Evolutionary conservation across 2,888 invertebrate genomes (phyloP).

Genomic region (Cyaniris semiargus): DNA sequence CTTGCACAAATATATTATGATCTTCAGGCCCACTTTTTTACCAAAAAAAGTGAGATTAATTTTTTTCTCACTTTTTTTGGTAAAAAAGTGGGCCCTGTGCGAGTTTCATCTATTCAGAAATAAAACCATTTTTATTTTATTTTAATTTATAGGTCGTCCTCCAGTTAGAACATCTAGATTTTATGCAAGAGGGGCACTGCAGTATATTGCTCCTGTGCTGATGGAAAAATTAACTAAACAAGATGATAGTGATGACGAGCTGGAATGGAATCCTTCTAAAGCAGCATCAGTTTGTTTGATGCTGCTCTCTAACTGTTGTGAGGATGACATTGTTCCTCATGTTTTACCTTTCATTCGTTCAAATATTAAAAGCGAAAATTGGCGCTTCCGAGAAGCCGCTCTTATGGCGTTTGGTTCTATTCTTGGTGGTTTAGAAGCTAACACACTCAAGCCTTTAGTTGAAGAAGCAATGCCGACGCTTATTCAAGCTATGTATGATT

Average conservation of each 20-base stretch:
- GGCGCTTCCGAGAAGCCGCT: conserved; percentile 97
- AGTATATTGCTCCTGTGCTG: conserved; percentile 95
- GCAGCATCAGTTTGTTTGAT: conserved; percentile 99
- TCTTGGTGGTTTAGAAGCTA: conserved; percentile 93
- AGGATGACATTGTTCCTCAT: conserved; percentile 97
- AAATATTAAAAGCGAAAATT: conserved; percentile 95
- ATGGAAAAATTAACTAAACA: conserved; percentile 97
- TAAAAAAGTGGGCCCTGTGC: no score
- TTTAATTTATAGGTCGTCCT: conserved; percentile 93
- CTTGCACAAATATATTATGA: conserved; percentile 32
- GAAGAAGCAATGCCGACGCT: conserved; percentile 98
- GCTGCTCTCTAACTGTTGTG: conserved; percentile 98
- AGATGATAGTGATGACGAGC: conserved; percentile 98
- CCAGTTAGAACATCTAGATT: conserved; percentile 95
- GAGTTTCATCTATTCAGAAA: no score
- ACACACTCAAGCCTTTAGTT: conserved; percentile 93
- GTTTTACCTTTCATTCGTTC: conserved; percentile 97
- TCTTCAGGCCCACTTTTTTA: no score
- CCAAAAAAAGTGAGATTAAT: no score
- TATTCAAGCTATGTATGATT: conserved; percentile 96
- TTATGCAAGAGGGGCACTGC: conserved; percentile 99
- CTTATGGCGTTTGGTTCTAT: conserved; percentile 99
- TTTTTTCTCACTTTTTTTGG: no score
- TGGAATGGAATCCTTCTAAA: conserved; percentile 99
- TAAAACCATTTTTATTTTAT: no score